Percentiles rank a stretch among this genome's conserved stretches.
Conservation (phyloP, 2,888 invertebrate species). For the Torymus tubicola region DNA sequence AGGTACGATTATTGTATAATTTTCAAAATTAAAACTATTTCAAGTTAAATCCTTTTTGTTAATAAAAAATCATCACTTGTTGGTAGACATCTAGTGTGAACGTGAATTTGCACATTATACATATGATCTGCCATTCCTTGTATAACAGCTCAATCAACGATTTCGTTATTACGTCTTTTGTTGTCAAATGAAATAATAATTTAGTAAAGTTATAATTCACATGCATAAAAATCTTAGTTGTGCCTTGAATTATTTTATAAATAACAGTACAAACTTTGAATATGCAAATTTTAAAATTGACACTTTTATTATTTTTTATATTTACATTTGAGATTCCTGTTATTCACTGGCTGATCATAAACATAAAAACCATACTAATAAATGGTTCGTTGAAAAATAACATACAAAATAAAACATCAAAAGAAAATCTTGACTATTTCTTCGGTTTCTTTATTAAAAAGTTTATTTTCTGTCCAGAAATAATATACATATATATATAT, state of each 20-base stretch:
- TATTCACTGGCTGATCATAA: constrained; percentile 35
- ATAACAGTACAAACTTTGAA: constrained; percentile 57
- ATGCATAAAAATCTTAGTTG: constrained; percentile 56
- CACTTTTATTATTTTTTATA: constrained; percentile 46
- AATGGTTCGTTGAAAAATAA: constrained; percentile 5
- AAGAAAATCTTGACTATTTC: constrained; percentile 23
- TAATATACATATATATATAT: constrained; percentile 55
- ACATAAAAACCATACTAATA: neutral
- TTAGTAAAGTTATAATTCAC: constrained; percentile 48
- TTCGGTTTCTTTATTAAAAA: constrained; percentile 54
- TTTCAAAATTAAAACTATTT: constrained; percentile 65
- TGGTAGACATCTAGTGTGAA: constrained; percentile 58
- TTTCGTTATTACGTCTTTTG: constrained; percentile 44
- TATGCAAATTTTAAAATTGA: constrained; percentile 48
- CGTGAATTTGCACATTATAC: constrained; percentile 55
- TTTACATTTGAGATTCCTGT: constrained; percentile 35
- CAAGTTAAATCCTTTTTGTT: constrained; percentile 62
- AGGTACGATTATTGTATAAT: constrained; percentile 67
- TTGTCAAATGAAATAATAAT: constrained; percentile 40
- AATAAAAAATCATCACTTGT: constrained; percentile 59
- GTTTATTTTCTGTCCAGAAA: constrained; percentile 55
- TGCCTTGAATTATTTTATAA: constrained; percentile 59
- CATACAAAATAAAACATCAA: constrained; percentile 22
- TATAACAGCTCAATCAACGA: constrained; percentile 45
- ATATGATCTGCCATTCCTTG: constrained; percentile 56